phyloP scores from a whole-genome alignment of 2,797 vertebrate genomes.

The Macropodus opercularis region DNA sequence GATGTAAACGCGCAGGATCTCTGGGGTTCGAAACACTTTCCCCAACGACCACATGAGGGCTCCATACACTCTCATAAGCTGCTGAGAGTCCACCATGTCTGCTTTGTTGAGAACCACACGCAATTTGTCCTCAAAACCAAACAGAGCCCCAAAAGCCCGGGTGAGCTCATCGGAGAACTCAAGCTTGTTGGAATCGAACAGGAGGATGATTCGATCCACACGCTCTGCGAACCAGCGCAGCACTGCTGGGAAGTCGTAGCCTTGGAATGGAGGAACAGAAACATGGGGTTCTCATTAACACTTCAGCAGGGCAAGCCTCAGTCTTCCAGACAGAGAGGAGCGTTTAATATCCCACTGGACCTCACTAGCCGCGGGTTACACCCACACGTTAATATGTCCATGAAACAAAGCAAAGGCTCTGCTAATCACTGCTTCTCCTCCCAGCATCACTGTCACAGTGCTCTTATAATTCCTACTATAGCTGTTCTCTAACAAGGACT shows the following conservation, averaged over 20 bases:
- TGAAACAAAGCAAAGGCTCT: conserved; percentile 47
- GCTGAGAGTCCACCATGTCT: conserved; percentile 90
- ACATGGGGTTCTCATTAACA: conserved; percentile 68
- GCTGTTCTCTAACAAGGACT: too few relatives aligned
- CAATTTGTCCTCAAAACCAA: conserved; percentile 92
- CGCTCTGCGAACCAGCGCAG: conserved; percentile 91
- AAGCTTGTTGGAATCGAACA: conserved; percentile 93
- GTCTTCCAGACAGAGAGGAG: conserved; percentile 37
- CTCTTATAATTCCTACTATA: conserved; percentile 11
- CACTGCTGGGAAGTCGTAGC: conserved; percentile 89
- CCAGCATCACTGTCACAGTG: conserved; percentile 19
- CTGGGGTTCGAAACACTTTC: conserved; percentile 90
- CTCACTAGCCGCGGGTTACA: conserved; percentile 60
- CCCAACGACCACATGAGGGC: conserved; percentile 95
- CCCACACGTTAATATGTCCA: conserved; percentile 62
- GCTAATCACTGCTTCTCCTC: conserved; percentile 44
- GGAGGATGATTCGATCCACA: conserved; percentile 91
- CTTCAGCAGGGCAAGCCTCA: conserved; percentile 35
- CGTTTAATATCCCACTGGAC: conserved; percentile 54
- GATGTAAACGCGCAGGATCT: conserved; percentile 90
- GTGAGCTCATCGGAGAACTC: conserved; percentile 95
- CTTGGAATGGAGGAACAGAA: conserved; percentile 64
- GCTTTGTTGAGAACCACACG: conserved; percentile 94
- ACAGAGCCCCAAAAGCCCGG: conserved; percentile 86
- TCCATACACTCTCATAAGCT: conserved; percentile 92